Conservation (phyloP, 53 echinoderm and acorn worm genomes). For the Holothuria leucospilota region DNA sequence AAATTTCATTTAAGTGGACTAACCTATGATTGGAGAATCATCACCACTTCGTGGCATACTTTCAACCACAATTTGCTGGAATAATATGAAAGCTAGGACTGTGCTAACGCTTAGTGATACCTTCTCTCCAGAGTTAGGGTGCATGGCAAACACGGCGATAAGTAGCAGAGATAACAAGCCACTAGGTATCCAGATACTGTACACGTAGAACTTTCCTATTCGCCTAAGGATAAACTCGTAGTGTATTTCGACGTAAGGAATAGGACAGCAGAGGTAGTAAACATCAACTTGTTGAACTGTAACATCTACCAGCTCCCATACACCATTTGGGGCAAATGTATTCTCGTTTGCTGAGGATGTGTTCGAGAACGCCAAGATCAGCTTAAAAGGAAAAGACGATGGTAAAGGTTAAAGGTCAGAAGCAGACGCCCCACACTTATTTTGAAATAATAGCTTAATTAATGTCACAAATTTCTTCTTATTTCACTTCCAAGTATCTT, state of each 20-base stretch:
- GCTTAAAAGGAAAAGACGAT: too few relatives aligned
- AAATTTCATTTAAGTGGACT: too few relatives aligned
- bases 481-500: too few relatives aligned
- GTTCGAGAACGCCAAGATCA: background rate
- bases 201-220: slow-evolving; percentile 58
- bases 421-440: too few relatives aligned
- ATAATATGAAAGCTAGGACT: slow-evolving; percentile 64
- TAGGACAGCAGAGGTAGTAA: slow-evolving; percentile 51
- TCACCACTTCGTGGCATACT: slow-evolving; percentile 51
- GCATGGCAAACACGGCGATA: slow-evolving; percentile 64
- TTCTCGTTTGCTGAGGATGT: background rate
- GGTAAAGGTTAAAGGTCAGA: too few relatives aligned
- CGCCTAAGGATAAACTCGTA: slow-evolving; percentile 46
- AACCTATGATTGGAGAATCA: slow-evolving; percentile 27
- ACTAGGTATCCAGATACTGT: slow-evolving; percentile 66
- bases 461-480: too few relatives aligned
- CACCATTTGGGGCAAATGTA: slow-evolving; percentile 26
- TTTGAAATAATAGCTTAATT: too few relatives aligned
- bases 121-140: slow-evolving; percentile 74
- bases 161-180: slow-evolving; percentile 59
- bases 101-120: slow-evolving; percentile 73
- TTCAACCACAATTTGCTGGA: slow-evolving; percentile 70
- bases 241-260: slow-evolving; percentile 46
- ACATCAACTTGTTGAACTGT: background rate
- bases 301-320: background rate